Percentiles rank a stretch among this genome's conserved stretches.
phyloP scores from a whole-genome alignment of 2,113 vertebrate species.

The Egretta garzetta region DNA sequence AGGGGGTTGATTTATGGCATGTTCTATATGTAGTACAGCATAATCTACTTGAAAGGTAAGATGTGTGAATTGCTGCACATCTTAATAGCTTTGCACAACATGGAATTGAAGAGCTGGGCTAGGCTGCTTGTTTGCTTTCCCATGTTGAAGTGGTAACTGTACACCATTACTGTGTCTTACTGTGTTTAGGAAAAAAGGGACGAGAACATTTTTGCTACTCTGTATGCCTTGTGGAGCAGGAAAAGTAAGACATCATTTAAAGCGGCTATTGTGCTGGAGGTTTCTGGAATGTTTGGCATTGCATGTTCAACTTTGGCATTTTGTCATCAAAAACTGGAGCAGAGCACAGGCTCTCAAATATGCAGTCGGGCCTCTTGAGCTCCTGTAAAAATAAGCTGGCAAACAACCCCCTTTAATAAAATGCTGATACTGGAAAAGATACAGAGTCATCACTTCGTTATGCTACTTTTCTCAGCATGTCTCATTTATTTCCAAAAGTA shows the following conservation, averaged over 20 bases:
- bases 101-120: background rate
- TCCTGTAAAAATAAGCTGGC: constrained; percentile 65
- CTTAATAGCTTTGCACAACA: background rate
- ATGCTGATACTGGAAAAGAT: constrained; percentile 51
- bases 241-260: constrained; percentile 42
- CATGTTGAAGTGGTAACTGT: background rate
- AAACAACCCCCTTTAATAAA: constrained; percentile 38
- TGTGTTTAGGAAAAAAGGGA: background rate
- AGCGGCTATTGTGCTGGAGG: constrained; percentile 3
- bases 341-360: background rate
- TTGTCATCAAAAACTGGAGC: constrained; percentile 43
- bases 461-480: constrained; percentile 44
- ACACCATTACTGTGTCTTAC: background rate
- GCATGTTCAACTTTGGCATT: constrained; percentile 33
- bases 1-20: background rate
- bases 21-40: background rate
- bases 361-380: constrained; percentile 8
- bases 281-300: constrained; percentile 54
- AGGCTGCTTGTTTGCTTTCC: background rate
- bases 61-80: background rate
- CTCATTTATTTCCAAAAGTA: constrained; percentile 25
- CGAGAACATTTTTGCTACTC: background rate
- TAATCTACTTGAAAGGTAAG: background rate
- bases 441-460: constrained; percentile 27
- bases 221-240: background rate